Evolutionary conservation across 2,888 invertebrate species (phyloP), one percentile per base, ranked within the genome.

Genomic region (Cosmia pyralina): DNA sequence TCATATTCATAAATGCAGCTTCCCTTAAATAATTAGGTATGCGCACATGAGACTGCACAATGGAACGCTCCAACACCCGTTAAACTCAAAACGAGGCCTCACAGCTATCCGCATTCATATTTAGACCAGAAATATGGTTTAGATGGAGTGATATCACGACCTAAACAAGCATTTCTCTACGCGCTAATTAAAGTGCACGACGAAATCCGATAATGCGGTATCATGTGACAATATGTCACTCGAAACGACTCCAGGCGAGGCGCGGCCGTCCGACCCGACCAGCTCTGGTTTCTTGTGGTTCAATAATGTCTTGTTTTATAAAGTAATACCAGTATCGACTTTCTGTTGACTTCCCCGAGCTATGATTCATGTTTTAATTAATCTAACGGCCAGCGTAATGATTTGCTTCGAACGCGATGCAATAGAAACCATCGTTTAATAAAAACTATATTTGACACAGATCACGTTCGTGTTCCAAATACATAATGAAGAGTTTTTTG

Each of bases 211-310:
- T 93, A 93, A 89, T 83, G 84, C 78, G 80, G 92, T 94, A 90
- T 95, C 93, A 87, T 89, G 90, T 94, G 84, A 91, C 92, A 90
- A 91, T 93, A 92, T 93, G 93, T 92, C 93, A 94, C 91, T 90
- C 82, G 92, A 93, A 91, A 90, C 92, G 90, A 88, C 88, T 87
- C 89, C 86, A 88, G 87, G 79, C 85, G 81, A 83, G 86, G 85
- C 73, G 85, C 85, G 83, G 82, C 83, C 79, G 81, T 79, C 81
- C 73, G 82, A 83, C 79, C 81, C 83, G 77, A 83, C 82, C 76
- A 84, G 90, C 89, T 94, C 90, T 89, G 86, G 88, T 93, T 94
- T 90, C 94, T 89, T 92, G 92, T 87, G 93, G 92, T 93, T 89
- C 90, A 86, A 88, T 88, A 90, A 89, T 87, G 89, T 86, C 83